A percentile compares a stretch with the other conserved stretches of the same genome.
Evolutionary conservation across 2,113 vertebrate species (phyloP).

Genomic region (Heliornis fulica): DNA sequence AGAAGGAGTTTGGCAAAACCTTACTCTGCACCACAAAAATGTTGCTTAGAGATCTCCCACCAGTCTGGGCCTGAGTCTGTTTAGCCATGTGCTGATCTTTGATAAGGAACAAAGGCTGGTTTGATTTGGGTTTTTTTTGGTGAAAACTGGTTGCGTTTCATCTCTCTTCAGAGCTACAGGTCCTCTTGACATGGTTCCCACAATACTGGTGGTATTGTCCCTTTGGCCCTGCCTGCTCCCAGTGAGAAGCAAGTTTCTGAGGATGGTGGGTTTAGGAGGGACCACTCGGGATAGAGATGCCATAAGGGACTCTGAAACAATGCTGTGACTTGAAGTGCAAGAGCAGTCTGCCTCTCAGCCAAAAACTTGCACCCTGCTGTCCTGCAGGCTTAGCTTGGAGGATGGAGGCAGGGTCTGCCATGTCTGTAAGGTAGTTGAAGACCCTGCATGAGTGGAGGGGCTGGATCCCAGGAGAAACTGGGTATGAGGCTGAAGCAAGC

Average conservation of each 20-base stretch:
- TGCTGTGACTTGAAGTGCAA: not conserved
- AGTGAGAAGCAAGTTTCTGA: not conserved
- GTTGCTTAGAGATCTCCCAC: not conserved
- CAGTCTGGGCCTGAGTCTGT: not conserved
- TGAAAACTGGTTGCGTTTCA: not conserved
- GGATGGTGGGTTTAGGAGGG: not conserved
- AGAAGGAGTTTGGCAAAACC: conserved; percentile 14
- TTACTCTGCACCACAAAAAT: not conserved
- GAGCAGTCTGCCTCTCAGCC: not conserved
- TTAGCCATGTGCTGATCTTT: not conserved
- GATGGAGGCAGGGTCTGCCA: accelerated
- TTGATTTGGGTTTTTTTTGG: not conserved
- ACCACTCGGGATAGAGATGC: not conserved
- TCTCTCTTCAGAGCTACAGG: not conserved
- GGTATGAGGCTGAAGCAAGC: not conserved
- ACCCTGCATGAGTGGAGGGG: not conserved
- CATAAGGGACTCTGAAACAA: not conserved
- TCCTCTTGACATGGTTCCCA: not conserved
- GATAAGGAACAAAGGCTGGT: not conserved
- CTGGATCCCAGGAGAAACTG: not conserved
- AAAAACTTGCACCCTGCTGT: not conserved
- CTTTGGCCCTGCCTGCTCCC: not conserved
- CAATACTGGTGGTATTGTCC: accelerated
- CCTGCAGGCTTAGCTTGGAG: not conserved
- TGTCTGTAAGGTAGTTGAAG: not conserved